Evolutionary conservation across 2,797 vertebrate species (phyloP), one percentile per base, ranked within the genome.

Genomic region (Thalassophryne amazonica): DNA sequence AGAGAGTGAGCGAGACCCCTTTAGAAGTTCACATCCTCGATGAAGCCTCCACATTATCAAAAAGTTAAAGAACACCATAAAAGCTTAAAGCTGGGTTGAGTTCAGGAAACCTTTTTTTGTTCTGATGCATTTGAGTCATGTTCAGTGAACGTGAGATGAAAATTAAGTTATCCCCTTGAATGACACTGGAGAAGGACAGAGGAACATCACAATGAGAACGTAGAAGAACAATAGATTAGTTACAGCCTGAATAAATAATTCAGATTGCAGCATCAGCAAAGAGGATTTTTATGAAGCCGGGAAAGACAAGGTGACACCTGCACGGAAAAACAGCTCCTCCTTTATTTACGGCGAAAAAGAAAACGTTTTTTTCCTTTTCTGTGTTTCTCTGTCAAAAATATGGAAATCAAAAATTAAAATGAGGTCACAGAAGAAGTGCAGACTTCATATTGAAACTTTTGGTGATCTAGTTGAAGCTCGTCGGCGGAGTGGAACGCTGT

Each of bases 201-300:
- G 35, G 33, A 29, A 35, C 42, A 53, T 56, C 18, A 22, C 48
- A 41, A 30, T 30, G 49, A 57, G 42, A 52, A 27, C 38, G 34
- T 21, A 39, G 39, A 39, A 17, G 35, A 63, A 39, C 54, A 61
- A 37, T 13, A 59, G 65, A 73, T 80, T 47, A 64, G 69, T 77
- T 63, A 66, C 57, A 60, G 53, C 20, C 22, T 43, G 65, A 58
- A 82, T 77, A 73, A 82, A 80, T 73, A 80, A 82, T 82, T 77
- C 73, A 82, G 53, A 50, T 11, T 65, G 76, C 73, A 51, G 65
- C 59, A 57, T 77, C 73, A 77, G 70, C 68, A 60, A 51, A 57
- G 50, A 35, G 41, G 21, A 38, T 58, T 72, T 64, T 57, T 57
- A 66, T 66, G 69, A 72, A 69, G 53, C 33, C 54, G 58, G 45